Conservation (phyloP, 2,888 invertebrate species). For the Euzetes globulus region DNA sequence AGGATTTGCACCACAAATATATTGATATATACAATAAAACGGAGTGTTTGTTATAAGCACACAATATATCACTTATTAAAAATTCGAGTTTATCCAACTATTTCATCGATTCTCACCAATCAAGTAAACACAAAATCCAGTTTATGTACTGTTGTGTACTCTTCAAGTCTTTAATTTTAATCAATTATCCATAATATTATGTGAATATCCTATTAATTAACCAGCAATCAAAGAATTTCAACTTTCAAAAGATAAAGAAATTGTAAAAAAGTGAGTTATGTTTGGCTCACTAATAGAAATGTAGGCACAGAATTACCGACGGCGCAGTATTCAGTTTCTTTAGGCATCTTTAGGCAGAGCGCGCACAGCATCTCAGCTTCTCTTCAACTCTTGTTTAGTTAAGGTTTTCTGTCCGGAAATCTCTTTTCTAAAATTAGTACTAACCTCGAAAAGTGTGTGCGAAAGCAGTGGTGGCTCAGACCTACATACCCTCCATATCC, state of each 20-base stretch:
- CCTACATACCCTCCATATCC: neutral
- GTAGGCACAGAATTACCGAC: neutral
- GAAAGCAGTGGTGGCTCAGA: constrained; percentile 1
- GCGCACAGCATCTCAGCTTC: neutral
- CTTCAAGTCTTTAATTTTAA: too few relatives aligned
- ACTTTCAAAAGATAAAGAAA: neutral
- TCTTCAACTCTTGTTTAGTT: neutral
- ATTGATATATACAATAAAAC: constrained; percentile 8
- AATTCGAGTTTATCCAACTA: neutral
- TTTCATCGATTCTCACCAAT: neutral
- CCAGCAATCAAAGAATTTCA: neutral
- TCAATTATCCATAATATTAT: neutral
- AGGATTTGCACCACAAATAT: neutral
- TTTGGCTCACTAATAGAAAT: neutral
- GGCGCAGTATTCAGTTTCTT: constrained; percentile 15
- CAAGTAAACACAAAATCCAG: neutral
- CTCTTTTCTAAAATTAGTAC: constrained; percentile 23
- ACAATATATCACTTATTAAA: neutral
- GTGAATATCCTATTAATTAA: neutral
- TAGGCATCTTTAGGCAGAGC: constrained; percentile 25
- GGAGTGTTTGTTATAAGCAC: neutral
- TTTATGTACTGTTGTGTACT: too few relatives aligned
- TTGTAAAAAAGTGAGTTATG: neutral
- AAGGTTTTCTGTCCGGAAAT: constrained; percentile 26
- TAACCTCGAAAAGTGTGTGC: constrained; percentile 5